A percentile compares a stretch with the other conserved stretches of the same genome.
Conservation (phyloP, 1,140 invertebrate species). For the Scaptomyza graminum region DNA sequence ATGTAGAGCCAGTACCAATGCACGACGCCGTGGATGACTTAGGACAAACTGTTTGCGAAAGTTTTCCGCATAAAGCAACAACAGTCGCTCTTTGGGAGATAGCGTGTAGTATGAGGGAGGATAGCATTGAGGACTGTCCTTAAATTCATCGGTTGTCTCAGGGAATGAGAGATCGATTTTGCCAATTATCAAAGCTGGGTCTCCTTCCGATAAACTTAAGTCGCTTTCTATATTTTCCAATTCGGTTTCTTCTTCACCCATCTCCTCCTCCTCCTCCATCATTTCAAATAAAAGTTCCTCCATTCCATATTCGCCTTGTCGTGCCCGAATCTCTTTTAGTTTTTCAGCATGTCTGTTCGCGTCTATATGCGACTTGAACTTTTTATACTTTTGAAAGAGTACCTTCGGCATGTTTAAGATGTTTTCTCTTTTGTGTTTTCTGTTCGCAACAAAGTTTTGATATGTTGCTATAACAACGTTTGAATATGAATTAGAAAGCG, state of each 20-base stretch:
- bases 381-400: slow-evolving; percentile 52
- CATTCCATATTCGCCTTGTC: not conserved
- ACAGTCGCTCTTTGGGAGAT: slow-evolving; percentile 90
- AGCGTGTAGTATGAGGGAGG: slow-evolving; percentile 90
- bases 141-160: slow-evolving; percentile 61
- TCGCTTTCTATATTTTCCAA: slow-evolving; percentile 41
- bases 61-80: slow-evolving; percentile 91
- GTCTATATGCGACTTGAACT: slow-evolving; percentile 32
- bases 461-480: slow-evolving; percentile 54
- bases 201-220: slow-evolving; percentile 63
- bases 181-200: slow-evolving; percentile 54
- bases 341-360: slow-evolving; percentile 36
- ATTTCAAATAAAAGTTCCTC: slow-evolving; percentile 8
- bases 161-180: slow-evolving; percentile 77
- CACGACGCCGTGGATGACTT: slow-evolving; percentile 87
- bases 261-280: slow-evolving; percentile 40
- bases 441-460: slow-evolving; percentile 33
- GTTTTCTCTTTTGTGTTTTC: slow-evolving; percentile 25
- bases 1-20: slow-evolving; percentile 89
- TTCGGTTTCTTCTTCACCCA: slow-evolving; percentile 44
- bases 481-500: slow-evolving; percentile 2
- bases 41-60: slow-evolving; percentile 90
- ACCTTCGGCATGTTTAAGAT: slow-evolving; percentile 54
- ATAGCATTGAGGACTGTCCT: slow-evolving; percentile 84
- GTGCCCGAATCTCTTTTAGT: slow-evolving; percentile 58